These are phyloP conservation scores for Sebastes steindachneri DNA, from an alignment of 2,797 vertebrate species.

Conservation along the genomic window DNA sequence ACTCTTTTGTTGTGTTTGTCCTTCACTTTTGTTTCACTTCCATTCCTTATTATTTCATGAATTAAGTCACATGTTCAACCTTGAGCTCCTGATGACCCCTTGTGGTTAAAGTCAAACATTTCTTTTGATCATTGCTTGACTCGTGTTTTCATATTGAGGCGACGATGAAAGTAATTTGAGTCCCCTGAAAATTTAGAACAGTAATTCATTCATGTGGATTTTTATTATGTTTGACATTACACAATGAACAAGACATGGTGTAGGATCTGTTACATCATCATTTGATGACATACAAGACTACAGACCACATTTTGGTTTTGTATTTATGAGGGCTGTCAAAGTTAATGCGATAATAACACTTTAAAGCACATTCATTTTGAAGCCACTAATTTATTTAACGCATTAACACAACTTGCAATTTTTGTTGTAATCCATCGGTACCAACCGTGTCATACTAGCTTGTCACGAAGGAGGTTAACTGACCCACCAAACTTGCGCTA, in stretches of 20 bases:
- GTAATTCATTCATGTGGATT: background rate
- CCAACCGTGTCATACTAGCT: too few species aligned
- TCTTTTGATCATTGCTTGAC: background rate
- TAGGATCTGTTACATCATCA: background rate
- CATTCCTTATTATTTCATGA: background rate
- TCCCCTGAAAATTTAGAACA: background rate
- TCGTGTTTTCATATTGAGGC: background rate
- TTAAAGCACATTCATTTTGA: too few species aligned
- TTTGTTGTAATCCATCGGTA: too few species aligned
- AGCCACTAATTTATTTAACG: too few species aligned
- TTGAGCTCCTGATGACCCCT: slow-evolving; percentile 57
- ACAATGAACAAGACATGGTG: background rate
- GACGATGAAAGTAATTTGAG: background rate
- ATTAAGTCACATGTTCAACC: background rate
- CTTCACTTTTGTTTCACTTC: background rate
- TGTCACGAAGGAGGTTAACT: too few species aligned
- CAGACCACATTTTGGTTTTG: background rate
- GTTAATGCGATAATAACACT: too few species aligned
- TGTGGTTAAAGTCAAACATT: slow-evolving; percentile 37
- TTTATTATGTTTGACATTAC: background rate
- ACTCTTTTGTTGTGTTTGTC: background rate
- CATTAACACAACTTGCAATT: too few species aligned
- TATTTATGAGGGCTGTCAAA: background rate
- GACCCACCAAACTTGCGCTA: too few species aligned
- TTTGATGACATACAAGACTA: background rate